Evolutionary conservation across 2,888 invertebrate species (phyloP), one percentile per base, ranked within the genome.

Genomic region (Callosobruchus maculatus): DNA sequence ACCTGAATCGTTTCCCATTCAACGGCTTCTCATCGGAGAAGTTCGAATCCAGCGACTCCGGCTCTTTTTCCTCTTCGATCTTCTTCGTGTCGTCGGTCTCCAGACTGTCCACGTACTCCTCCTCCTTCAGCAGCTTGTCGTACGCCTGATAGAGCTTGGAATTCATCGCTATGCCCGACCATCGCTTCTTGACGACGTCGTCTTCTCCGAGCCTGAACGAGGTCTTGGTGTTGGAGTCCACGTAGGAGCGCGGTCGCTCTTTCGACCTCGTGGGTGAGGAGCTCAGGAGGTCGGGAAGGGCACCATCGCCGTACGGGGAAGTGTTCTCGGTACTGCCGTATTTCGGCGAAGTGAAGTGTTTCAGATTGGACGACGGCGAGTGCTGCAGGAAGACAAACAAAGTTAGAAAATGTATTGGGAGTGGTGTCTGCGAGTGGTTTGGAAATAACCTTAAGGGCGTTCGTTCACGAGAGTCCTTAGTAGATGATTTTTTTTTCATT

Each of bases 91-190:
- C 73, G 21, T 78, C 73, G n/a, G 74, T 70, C 86, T 93, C 93
- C 80, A 93, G 88, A 85, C 93, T 93, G 86, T 94, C 94, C 9
- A 93, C 92, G 83, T 93, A 93, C 80, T 92, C 92, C 77, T 92
- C 92, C 71, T 91, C 90, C 76, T 90, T 89, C 73, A 90, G 90
- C 31, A 94, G 87, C 81, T 92, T 89, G 83, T 93, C 93, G 80
- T 93, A 92, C 2, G 92, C 93, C 82, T 93, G 92, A 86, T 92
- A 92, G 80, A 93, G 87, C 82, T 93, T 93, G 0, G 93, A 91
- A 71, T 92, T 92, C 78, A 92, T 86, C 77, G 93, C 92, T 68
- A 93, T 91, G 67, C 92, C 92, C 69, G 93, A 93, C 93, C 94
- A 94, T 79, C 94, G 89, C 83, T 93, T 92, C 80, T 91, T 92